Evolutionary conservation across 2,888 invertebrate genomes (phyloP).

Genomic region (Eupithecia vulgata): DNA sequence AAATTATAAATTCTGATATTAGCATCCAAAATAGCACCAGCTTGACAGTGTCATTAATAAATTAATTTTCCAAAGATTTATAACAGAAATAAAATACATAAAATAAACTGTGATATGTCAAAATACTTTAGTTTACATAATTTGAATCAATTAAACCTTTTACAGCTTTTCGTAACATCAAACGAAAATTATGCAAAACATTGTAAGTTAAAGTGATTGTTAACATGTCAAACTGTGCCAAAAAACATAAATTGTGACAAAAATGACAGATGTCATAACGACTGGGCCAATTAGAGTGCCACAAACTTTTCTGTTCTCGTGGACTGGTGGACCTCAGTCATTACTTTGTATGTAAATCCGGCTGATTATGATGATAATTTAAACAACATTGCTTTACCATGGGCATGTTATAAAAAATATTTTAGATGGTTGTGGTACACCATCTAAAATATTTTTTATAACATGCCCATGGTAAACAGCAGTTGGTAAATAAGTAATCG

Average conservation of each 20-base stretch:
- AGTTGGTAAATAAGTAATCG: too few relatives aligned
- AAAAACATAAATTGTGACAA: slow-evolving; percentile 32
- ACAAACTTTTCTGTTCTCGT: not conserved
- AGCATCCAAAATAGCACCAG: not conserved
- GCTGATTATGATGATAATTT: too few relatives aligned
- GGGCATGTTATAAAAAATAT: too few relatives aligned
- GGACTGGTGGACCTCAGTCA: too few relatives aligned
- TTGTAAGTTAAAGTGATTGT: slow-evolving; percentile 13
- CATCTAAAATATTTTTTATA: too few relatives aligned
- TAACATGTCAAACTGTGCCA: slow-evolving; percentile 22
- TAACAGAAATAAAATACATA: not conserved
- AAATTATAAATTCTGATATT: not conserved
- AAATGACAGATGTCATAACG: slow-evolving; percentile 34
- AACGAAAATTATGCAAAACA: slow-evolving; percentile 7
- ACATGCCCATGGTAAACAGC: too few relatives aligned
- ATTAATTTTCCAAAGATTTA: slow-evolving; percentile 9
- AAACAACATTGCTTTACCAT: too few relatives aligned
- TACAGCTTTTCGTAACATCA: slow-evolving; percentile 11
- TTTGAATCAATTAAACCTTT: slow-evolving; percentile 9
- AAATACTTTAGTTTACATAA: not conserved
- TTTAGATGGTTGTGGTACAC: too few relatives aligned
- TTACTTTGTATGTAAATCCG: too few relatives aligned
- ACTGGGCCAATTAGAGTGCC: slow-evolving; percentile 24
- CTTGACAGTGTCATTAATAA: not conserved
- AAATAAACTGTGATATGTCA: slow-evolving; percentile 5